A percentile compares a stretch with the other conserved stretches of the same genome.
Evolutionary conservation across 2,888 invertebrate genomes (phyloP).

Genomic region (Erpobdella octoculata): DNA sequence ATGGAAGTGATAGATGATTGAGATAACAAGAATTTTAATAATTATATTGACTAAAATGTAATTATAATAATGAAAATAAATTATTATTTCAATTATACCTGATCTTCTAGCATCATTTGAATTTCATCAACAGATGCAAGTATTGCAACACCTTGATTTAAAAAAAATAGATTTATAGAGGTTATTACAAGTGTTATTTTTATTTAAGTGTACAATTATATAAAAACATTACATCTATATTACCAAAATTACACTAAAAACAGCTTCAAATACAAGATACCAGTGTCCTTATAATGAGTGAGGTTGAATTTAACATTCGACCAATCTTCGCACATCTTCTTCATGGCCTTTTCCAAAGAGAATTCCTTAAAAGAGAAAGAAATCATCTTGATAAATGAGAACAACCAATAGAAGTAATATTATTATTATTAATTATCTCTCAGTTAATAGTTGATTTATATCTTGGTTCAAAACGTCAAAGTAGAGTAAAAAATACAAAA

Average conservation of each 20-base stretch:
- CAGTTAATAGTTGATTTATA: background rate
- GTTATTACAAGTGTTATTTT: no score
- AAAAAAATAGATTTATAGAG: background rate
- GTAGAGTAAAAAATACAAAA: background rate
- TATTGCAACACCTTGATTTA: slow-evolving; percentile 45
- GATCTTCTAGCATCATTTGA: slow-evolving; percentile 52
- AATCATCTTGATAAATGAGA: background rate
- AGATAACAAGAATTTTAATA: no score
- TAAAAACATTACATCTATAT: background rate
- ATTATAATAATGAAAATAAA: background rate
- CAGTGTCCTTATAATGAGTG: slow-evolving; percentile 50
- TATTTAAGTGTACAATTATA: background rate
- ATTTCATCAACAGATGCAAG: slow-evolving; percentile 53
- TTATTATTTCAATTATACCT: slow-evolving; percentile 34
- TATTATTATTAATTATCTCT: background rate
- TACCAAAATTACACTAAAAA: background rate
- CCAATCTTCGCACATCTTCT: slow-evolving; percentile 53
- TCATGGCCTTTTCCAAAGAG: slow-evolving; percentile 52
- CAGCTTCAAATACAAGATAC: no score
- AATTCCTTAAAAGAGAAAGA: slow-evolving; percentile 42
- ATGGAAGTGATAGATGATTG: no score
- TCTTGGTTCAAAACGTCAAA: no score
- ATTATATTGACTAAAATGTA: no score
- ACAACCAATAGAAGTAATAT: background rate
- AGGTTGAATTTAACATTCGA: slow-evolving; percentile 47